phyloP scores from a whole-genome alignment of 2,113 vertebrate genomes.

The Carlito syrichta region DNA sequence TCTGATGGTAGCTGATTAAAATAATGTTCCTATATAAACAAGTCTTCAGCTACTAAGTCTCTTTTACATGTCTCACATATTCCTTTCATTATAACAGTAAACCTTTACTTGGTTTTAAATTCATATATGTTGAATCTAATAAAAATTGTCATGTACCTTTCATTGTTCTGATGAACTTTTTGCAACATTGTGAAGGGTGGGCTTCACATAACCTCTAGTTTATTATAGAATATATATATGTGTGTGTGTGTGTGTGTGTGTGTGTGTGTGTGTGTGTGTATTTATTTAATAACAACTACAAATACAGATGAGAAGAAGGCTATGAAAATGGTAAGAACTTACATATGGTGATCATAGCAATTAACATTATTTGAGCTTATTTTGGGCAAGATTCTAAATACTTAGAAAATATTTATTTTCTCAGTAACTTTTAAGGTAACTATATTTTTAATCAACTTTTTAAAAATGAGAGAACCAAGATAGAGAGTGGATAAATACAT shows the following conservation, averaged over 20 bases:
- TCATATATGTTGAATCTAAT: background rate
- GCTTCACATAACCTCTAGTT: background rate
- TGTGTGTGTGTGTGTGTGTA: background rate
- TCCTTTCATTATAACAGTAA: background rate
- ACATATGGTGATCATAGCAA: background rate
- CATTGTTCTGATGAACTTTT: background rate
- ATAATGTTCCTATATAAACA: background rate
- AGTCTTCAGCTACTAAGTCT: background rate
- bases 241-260: background rate
- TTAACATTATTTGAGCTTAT: background rate
- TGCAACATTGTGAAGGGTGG: background rate
- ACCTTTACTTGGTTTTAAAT: background rate
- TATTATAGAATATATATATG: background rate
- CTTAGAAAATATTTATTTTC: background rate
- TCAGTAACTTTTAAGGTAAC: background rate
- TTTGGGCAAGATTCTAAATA: background rate
- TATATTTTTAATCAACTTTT: background rate
- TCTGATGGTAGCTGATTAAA: background rate
- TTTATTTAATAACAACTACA: background rate
- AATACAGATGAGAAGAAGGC: background rate
- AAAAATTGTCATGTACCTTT: background rate
- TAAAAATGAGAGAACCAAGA: background rate
- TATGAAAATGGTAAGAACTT: background rate
- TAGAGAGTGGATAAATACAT: background rate
- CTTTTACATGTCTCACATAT: background rate